phyloP scores from a whole-genome alignment of 2,113 vertebrate genomes.

The Spea multiplicata region DNA sequence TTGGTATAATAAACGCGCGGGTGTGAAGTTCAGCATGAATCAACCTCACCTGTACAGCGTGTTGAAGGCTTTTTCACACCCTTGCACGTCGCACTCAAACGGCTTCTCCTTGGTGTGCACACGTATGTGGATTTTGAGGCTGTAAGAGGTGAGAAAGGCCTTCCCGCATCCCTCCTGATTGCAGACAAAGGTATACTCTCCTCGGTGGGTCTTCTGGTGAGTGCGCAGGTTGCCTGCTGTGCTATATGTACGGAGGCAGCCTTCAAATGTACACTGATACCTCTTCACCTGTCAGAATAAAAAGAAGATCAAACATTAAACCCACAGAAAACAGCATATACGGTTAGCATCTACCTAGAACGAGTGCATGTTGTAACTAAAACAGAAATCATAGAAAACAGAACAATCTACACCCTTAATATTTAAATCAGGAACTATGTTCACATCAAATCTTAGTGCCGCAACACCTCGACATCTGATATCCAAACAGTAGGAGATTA shows the following conservation, averaged over 20 bases:
- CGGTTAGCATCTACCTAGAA: too few relatives aligned
- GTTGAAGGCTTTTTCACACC: slow-evolving; percentile 97
- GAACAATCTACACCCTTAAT: too few relatives aligned
- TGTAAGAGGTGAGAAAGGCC: slow-evolving; percentile 98
- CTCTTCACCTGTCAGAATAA: slow-evolving; percentile 82
- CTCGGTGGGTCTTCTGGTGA: slow-evolving; percentile 95
- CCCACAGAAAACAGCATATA: too few relatives aligned
- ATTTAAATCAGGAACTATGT: too few relatives aligned
- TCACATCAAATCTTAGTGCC: too few relatives aligned
- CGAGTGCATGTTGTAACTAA: too few relatives aligned
- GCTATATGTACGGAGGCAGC: slow-evolving; percentile 95
- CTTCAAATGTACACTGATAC: slow-evolving; percentile 97
- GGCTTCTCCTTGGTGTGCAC: slow-evolving; percentile 99
- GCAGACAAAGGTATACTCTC: slow-evolving; percentile 97
- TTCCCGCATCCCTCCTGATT: slow-evolving; percentile 97
- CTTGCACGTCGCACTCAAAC: slow-evolving; percentile 95
- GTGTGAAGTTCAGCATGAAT: background rate
- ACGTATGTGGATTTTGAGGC: slow-evolving; percentile 95
- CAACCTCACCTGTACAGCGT: slow-evolving; percentile 85
- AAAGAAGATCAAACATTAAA: too few relatives aligned
- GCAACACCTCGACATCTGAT: too few relatives aligned
- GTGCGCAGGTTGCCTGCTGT: slow-evolving; percentile 96
- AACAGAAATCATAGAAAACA: too few relatives aligned
- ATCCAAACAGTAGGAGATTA: too few relatives aligned
- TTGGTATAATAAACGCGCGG: too few relatives aligned